Evolutionary conservation across 2,113 vertebrate genomes (phyloP).

Genomic region (Prochilodus magdalenae): DNA sequence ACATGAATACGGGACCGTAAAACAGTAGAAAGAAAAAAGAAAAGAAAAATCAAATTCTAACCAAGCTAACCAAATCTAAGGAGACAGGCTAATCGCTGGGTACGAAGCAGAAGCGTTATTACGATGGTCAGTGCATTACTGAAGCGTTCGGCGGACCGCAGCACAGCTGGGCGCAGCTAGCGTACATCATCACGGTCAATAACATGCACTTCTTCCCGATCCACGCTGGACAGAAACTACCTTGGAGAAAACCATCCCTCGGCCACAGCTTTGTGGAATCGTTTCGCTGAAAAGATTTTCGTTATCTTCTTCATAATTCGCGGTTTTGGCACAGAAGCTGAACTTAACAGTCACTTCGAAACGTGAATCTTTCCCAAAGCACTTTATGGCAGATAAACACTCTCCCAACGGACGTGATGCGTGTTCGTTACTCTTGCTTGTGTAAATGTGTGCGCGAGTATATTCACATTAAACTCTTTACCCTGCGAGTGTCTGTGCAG

Average conservation of each 20-base stretch:
- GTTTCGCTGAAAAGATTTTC: too few species aligned
- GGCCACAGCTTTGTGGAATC: neutral
- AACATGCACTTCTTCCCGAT: neutral
- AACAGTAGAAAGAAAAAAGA: too few species aligned
- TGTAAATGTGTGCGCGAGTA: constrained; percentile 18
- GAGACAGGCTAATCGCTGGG: too few species aligned
- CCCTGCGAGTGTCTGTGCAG: constrained; percentile 24
- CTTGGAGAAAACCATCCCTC: neutral
- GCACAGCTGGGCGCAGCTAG: neutral
- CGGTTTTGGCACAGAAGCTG: constrained; percentile 22
- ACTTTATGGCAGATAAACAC: neutral
- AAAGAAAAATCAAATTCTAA: too few species aligned
- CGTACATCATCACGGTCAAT: neutral
- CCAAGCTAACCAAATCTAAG: too few species aligned
- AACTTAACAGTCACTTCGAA: neutral
- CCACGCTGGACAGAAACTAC: too few species aligned
- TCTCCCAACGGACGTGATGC: neutral
- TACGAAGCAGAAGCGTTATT: too few species aligned
- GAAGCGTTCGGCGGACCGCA: neutral
- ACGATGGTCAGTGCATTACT: too few species aligned
- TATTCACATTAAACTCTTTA: constrained; percentile 36
- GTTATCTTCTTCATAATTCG: neutral
- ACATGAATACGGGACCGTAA: neutral
- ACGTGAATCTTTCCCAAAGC: neutral
- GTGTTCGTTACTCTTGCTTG: neutral